Base-by-base conservation (phyloP, 2,113 vertebrate genomes). In the Caretta caretta region DNA sequence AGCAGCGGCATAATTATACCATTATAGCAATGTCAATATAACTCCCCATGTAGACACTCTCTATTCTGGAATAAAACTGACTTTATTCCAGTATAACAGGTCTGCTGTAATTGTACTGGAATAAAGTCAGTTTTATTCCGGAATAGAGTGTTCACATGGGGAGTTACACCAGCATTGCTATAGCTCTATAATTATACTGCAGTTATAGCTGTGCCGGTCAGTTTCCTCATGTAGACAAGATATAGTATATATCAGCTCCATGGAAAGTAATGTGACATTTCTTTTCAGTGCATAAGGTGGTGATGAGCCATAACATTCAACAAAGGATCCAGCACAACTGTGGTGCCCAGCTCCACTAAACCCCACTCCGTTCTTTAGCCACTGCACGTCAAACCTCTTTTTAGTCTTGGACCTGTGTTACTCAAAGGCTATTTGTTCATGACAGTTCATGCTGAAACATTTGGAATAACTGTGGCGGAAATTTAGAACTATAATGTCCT, bases 391-490 rank as follows among this genome's bases (percentile, higher is more conserved):
- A 95, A 2, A 31, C 13, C n/a, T 54, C n/a, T 87, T 75, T 78
- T 76, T 84, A 6, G 7, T 48, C 3, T 90, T 8, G 35, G 10
- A 13, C 85, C 9, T 38, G n/a, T 29, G 91, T 16, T 49, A 86
- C 51, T 95, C 29, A 89, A 86, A 86, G 48, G 49, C 72, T 92
- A 90, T 80, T 38, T 82, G 13, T 57, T 93, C 51, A 83, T 86
- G 25, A n/a, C 42, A 90, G 85, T 62, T 94, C 48, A 79, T 80
- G 86, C 16, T 84, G 62, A 85, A 88, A 46, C 79, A 4, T 31
- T 46, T 9, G 87, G 14, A 51, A 92, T 38, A 86, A 85, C 80
- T 75, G 78, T 20, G 42, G 25, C 72, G 42, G n/a, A 31, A 78
- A 83, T 76, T 25, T 29, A 38, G 22, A 89, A 86, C 48, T 83